phyloP scores from a whole-genome alignment of 2,797 vertebrate species.

The Anniella stebbinsi region DNA sequence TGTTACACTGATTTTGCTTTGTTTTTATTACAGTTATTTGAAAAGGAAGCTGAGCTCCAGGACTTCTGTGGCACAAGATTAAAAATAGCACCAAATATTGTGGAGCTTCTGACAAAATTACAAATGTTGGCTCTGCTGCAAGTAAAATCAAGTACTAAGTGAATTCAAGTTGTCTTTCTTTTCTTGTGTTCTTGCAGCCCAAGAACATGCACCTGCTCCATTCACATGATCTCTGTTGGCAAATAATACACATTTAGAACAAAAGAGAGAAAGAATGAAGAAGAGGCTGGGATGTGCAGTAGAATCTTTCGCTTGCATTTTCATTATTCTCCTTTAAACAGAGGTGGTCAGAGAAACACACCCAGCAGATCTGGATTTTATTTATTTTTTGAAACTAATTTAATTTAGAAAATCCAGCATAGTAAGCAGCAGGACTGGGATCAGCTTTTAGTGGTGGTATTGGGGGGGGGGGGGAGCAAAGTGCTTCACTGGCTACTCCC shows the following conservation, averaged over 20 bases:
- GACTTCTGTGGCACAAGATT: conserved; percentile 3
- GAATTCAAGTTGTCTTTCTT: background rate
- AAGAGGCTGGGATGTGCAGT: background rate
- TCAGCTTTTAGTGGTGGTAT: no score
- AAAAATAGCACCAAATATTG: conserved; percentile 9
- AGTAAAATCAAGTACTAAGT: background rate
- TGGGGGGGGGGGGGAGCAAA: no score
- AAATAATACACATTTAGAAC: background rate
- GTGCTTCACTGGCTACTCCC: no score
- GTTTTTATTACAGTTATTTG: background rate
- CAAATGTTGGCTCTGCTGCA: background rate
- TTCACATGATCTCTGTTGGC: background rate
- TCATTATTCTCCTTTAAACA: background rate
- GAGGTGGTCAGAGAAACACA: background rate
- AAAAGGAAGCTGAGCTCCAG: conserved; percentile 3
- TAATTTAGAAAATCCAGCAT: no score
- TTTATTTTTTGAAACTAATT: no score
- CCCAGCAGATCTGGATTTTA: no score
- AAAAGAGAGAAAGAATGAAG: background rate
- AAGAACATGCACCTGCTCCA: conserved; percentile 5
- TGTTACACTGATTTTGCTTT: background rate
- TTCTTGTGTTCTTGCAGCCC: background rate
- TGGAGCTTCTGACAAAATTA: background rate
- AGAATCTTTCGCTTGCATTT: background rate
- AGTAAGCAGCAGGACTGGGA: no score